Conservation (phyloP, 2,113 vertebrate genomes). For the Microcebus tavaratra region DNA sequence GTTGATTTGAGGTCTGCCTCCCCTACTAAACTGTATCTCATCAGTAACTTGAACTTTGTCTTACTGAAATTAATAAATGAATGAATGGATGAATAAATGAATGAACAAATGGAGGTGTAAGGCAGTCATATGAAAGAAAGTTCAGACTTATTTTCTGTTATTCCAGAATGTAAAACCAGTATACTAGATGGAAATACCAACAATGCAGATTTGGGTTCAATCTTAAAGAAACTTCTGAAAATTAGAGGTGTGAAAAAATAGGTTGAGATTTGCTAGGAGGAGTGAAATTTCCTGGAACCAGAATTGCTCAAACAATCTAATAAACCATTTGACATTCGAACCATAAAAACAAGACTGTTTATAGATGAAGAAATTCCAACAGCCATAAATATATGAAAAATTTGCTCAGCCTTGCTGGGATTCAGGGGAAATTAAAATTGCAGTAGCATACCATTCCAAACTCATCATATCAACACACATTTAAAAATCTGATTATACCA, state of each 20-base stretch:
- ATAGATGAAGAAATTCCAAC: background rate
- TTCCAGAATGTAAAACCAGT: background rate
- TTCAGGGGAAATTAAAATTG: slow-evolving; percentile 33
- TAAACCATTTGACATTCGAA: background rate
- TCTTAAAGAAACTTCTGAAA: background rate
- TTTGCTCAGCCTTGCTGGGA: background rate
- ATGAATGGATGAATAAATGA: background rate
- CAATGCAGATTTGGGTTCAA: background rate
- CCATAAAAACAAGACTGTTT: slow-evolving; percentile 12
- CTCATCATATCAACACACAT: background rate
- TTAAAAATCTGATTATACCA: slow-evolving; percentile 52
- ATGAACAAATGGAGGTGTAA: background rate
- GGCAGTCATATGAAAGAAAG: background rate
- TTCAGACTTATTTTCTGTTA: background rate
- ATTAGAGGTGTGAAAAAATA: background rate
- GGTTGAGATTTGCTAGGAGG: background rate
- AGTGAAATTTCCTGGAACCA: background rate
- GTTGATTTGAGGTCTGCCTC: background rate
- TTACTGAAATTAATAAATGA: background rate
- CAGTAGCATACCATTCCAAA: background rate
- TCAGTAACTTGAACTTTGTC: background rate
- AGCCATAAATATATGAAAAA: slow-evolving; percentile 30
- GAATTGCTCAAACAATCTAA: background rate
- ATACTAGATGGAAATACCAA: background rate
- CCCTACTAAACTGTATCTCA: background rate